phyloP scores from a whole-genome alignment of 2,113 vertebrate species.

The Rutilus rutilus region DNA sequence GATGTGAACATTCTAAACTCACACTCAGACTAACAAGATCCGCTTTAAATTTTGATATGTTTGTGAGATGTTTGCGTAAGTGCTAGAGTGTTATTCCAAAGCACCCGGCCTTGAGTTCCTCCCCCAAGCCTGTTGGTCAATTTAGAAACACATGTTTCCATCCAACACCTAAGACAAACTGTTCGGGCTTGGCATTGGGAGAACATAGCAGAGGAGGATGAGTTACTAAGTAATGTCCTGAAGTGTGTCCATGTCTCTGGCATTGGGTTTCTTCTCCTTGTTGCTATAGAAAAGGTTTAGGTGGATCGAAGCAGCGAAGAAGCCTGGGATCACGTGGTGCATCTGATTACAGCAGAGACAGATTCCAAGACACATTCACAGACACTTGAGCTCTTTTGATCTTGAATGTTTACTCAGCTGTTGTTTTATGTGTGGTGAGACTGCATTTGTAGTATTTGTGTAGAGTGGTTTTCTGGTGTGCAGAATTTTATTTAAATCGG shows the following conservation, averaged over 20 bases:
- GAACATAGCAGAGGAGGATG: conserved; percentile 17
- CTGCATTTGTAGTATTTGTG: conserved; percentile 1
- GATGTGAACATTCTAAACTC: neutral
- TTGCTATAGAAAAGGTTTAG: conserved; percentile 60
- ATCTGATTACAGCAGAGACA: conserved; percentile 62
- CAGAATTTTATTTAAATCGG: neutral
- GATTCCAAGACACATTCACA: conserved; percentile 39
- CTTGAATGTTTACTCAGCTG: conserved; percentile 22
- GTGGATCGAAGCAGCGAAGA: conserved; percentile 48
- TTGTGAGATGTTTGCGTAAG: neutral
- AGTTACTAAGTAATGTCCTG: conserved; percentile 23
- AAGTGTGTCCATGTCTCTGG: conserved; percentile 57
- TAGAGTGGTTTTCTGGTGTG: neutral
- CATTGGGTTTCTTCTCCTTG: conserved; percentile 63
- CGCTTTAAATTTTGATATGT: neutral
- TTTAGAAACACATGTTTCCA: conserved; percentile 40
- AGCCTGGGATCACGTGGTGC: conserved; percentile 66
- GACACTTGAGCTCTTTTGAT: neutral
- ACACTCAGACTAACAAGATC: neutral
- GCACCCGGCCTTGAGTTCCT: neutral
- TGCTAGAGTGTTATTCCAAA: neutral
- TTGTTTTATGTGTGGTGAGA: conserved; percentile 2
- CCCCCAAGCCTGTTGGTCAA: conserved; percentile 18
- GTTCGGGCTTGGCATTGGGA: conserved; percentile 20
- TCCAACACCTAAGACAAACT: conserved; percentile 30